Base-by-base conservation (phyloP, 1,140 invertebrate species). In the Lepidostoma basale region DNA sequence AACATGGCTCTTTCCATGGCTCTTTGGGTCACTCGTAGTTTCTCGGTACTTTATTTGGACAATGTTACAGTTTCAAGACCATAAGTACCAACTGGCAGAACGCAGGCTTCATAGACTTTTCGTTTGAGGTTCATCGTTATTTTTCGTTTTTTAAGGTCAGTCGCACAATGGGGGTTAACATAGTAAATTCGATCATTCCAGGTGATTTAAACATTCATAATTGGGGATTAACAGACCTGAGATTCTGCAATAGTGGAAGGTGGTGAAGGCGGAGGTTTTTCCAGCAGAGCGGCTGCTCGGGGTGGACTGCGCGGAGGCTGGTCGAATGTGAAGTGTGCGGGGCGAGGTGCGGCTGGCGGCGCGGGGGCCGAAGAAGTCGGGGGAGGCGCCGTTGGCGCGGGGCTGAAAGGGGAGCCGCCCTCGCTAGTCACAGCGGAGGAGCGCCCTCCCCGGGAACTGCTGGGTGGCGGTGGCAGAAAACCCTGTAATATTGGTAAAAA, bases 381-480 rank as follows among this genome's bases (percentile, higher is more conserved):
- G 44, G 80, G 63, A 8, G 83, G 74, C 2, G 82, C 6, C 77
- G 73, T 49, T 78, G 78, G 47, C 75, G 77, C 20, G 77, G 71
- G 71, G 36, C 71, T 73, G 58, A 73, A 73, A 0, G 71, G 71
- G 3, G 71, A 69, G 10, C 64, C 64, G 3, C 67, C 67, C n/a
- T 69, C 71, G 54, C 67, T 69, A 18, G 64, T 62, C 28, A 64
- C 3, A 12, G 67, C 62, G 0, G 76, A 72, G 23, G 70, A 75
- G 12, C 78, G 75, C 3, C 70, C 77, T 40, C 76, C 77, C 40
- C 56, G 74, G 1, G 77, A 77, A 0, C 78, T 75, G 3, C 82
- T 83, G 0, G 82, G 81, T 0, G 89, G 88, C 1, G 88, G 88
- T 20, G 90, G 88, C 22, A 90, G 85, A 12, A 83, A 75, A 0